Evolutionary conservation across 1,140 invertebrate species (phyloP).

Genomic region (Musca vetustissima): DNA sequence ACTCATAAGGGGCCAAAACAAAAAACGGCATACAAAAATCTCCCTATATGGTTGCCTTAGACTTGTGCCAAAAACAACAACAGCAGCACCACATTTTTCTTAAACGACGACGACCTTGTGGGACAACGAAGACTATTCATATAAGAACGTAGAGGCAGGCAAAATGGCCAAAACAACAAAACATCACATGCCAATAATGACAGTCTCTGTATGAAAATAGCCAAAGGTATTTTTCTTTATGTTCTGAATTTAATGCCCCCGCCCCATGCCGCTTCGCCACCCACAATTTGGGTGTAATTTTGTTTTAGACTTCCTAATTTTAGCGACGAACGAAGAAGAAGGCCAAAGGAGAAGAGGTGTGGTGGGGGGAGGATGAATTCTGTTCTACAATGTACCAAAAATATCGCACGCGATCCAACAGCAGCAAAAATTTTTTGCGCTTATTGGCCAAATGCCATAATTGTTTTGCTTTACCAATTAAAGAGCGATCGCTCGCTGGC

Average conservation of each 20-base stretch:
- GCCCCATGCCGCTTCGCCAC: too few relatives aligned
- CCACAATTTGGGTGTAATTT: too few relatives aligned
- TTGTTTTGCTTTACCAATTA: constrained; percentile 41
- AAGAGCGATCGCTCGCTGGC: constrained; percentile 32
- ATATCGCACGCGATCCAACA: constrained; percentile 28
- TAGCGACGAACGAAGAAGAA: too few relatives aligned
- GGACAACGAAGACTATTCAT: not conserved
- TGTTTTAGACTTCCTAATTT: too few relatives aligned
- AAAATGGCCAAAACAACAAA: too few relatives aligned
- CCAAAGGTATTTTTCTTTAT: too few relatives aligned
- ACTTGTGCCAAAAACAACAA: constrained; percentile 5
- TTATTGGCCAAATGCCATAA: constrained; percentile 48
- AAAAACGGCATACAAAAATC: constrained; percentile 5
- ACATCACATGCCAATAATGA: too few relatives aligned
- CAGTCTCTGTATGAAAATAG: too few relatives aligned
- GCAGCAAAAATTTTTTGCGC: not conserved
- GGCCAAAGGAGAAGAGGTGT: too few relatives aligned
- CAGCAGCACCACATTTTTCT: too few relatives aligned
- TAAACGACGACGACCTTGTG: constrained; percentile 12
- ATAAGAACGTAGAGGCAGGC: not conserved
- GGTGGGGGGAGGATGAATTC: not conserved
- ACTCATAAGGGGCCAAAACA: too few relatives aligned
- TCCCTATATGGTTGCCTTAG: constrained; percentile 18
- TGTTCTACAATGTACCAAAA: constrained; percentile 14
- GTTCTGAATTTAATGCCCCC: too few relatives aligned